Evolutionary conservation across 2,888 invertebrate genomes (phyloP).

Genomic region (Caenorhabditis parvicauda): DNA sequence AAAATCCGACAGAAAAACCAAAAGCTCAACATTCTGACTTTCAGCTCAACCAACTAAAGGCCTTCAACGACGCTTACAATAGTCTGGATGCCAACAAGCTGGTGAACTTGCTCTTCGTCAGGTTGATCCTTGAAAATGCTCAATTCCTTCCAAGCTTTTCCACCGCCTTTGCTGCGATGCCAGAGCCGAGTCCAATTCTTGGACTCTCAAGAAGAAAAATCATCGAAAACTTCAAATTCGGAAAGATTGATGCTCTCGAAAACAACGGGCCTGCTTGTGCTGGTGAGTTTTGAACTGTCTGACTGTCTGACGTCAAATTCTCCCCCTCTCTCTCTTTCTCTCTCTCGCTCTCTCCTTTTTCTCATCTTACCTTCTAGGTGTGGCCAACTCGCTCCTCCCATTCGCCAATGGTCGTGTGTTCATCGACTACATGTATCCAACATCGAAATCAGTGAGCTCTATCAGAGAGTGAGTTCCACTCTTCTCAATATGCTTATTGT

Average conservation of each 20-base stretch:
- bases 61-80: conserved; percentile 10
- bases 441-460: conserved; percentile 7
- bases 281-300: too few species aligned
- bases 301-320: too few species aligned
- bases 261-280: conserved; percentile 24
- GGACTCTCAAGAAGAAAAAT: conserved; percentile 24
- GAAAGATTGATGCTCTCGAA: conserved; percentile 1
- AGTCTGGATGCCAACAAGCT: conserved; percentile 8
- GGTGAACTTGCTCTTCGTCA: conserved; percentile 40
- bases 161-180: conserved; percentile 8
- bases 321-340: too few species aligned
- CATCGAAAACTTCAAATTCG: conserved; percentile 10
- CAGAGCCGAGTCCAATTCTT: conserved; percentile 14
- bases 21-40: too few species aligned
- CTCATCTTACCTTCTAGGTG: too few species aligned
- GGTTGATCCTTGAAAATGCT: conserved; percentile 33
- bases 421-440: conserved; percentile 50
- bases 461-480: too few species aligned
- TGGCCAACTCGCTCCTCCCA: conserved; percentile 35
- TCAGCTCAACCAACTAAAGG: conserved; percentile 1
- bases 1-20: too few species aligned
- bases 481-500: too few species aligned
- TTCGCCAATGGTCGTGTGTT: conserved; percentile 53
- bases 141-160: conserved; percentile 32
- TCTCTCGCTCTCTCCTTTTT: too few species aligned